Percentiles rank a stretch among this genome's conserved stretches.
Conservation (phyloP, 2,797 vertebrate genomes). For the Cirrhinus mrigala region DNA sequence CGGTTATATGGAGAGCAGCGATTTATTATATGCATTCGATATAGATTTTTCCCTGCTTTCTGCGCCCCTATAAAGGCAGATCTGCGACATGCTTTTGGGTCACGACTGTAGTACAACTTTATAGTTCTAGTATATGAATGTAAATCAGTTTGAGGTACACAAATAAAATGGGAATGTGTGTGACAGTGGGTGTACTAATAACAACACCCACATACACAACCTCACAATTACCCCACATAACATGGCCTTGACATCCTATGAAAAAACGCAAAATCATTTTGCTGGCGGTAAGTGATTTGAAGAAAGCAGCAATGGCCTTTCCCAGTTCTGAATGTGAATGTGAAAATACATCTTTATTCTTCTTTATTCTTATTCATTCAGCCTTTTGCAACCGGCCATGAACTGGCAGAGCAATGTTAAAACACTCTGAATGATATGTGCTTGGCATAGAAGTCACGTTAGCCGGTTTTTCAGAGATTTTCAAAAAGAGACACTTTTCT, state of each 20-base stretch:
- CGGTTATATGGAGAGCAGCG: background rate
- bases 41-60: background rate
- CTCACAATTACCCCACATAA: background rate
- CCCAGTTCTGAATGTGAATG: constrained; percentile 6
- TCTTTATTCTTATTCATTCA: constrained; percentile 11
- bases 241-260: background rate
- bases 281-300: background rate
- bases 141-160: background rate
- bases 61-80: background rate
- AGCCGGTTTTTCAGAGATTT: background rate
- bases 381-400: background rate
- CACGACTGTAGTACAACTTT: background rate
- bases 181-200: background rate
- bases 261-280: background rate
- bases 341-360: constrained; percentile 23
- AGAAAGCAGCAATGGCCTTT: constrained; percentile 9
- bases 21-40: background rate
- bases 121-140: constrained; percentile 2
- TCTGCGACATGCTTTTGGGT: background rate
- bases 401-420: constrained; percentile 4
- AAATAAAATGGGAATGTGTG: background rate
- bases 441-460: constrained; percentile 6
- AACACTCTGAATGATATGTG: constrained; percentile 21
- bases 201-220: background rate
- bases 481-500: constrained; percentile 22